Base-by-base conservation (phyloP, 2,888 invertebrate species). In the Andrena marginata region DNA sequence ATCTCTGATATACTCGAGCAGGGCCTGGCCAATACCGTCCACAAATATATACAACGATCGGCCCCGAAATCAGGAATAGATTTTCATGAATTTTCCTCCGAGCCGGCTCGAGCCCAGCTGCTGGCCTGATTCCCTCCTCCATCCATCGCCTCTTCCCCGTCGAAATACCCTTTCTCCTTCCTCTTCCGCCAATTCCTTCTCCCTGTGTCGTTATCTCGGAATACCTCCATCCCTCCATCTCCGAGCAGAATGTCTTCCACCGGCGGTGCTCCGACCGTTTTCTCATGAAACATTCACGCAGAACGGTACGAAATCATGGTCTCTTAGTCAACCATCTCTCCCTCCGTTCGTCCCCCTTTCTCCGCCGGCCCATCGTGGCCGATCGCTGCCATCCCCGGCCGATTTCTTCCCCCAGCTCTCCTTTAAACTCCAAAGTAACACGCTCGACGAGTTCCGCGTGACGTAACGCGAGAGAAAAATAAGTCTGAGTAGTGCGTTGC, bases 271-370 rank as follows among this genome's bases (percentile, higher is more conserved):
- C 42, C 64, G 71, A 79, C 73, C 80, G 81, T 83, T 80, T 88
- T 78, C 82, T 87, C 92, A 93, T 93, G 93, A 92, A 93, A 93
- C 92, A 93, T 93, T 93, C 91, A 93, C 90, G 87, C 82, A 8
- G 79, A 86, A 85, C 89, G 51, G 63, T 80, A 89, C 89, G 88
- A 90, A 90, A 92, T 91, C 89, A 89, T 91, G 87, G 90, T 91
- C 91, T 90, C 86, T 91, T 89, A 89, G 90, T 90, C 91, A 88
- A 88, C 88, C 84, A 78, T 80, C 78, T 77, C 80, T 63, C 56
- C 54, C 68, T 63, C 69, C 64, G 29, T 67, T 73, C 67, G 77
- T 81, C 48, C 69, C 68, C 78, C 67, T 60, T 56, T 79, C 20
- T 59, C 56, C 51, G 16, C 48, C 67, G 35, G 1, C 13, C 42